Percentiles rank a stretch among this genome's conserved stretches.
Evolutionary conservation across 2,113 vertebrate species (phyloP).

Genomic region (Chaetorhynchus papuensis): DNA sequence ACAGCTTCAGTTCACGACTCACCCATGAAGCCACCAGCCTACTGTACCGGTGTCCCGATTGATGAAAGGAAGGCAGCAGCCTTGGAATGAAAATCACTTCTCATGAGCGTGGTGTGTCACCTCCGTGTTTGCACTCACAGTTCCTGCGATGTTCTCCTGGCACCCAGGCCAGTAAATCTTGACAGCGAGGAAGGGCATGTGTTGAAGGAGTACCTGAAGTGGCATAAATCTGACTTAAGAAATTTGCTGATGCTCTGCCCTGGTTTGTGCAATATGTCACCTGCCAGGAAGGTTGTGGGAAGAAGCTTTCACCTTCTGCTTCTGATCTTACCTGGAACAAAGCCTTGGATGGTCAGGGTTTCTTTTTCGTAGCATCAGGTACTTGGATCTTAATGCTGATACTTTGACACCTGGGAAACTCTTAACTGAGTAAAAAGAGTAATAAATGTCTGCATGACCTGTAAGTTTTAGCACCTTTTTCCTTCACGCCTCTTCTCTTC

Average conservation of each 20-base stretch:
- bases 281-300: neutral
- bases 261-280: neutral
- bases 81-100: neutral
- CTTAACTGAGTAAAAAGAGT: neutral
- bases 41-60: neutral
- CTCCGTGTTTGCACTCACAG: accelerated
- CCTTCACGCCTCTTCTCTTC: neutral
- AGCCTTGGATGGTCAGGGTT: neutral
- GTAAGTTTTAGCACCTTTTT: neutral
- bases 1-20: neutral
- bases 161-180: neutral
- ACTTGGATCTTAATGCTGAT: neutral
- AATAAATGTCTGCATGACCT: neutral
- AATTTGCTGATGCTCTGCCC: neutral
- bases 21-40: neutral
- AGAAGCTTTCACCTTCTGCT: neutral
- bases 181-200: neutral
- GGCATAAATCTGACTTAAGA: neutral
- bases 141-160: neutral
- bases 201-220: neutral
- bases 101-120: neutral
- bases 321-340: neutral
- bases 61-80: neutral
- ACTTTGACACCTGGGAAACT: neutral
- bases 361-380: neutral